These are phyloP conservation scores for Diplosoma virens DNA, from an alignment of 23 tunicate species.

Conservation along the genomic window DNA sequence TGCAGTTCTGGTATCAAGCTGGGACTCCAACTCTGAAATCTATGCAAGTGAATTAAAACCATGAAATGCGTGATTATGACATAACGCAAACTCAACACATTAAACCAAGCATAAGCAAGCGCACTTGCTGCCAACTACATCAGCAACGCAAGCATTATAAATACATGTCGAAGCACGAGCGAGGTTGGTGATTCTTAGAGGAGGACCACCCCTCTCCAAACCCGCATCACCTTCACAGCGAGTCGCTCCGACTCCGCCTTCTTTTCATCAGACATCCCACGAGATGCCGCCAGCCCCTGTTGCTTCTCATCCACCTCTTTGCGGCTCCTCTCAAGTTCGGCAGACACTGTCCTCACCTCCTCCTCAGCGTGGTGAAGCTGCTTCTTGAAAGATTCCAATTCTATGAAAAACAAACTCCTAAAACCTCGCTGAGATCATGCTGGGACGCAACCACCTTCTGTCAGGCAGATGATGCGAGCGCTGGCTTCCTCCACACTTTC, in stretches of 20 bases:
- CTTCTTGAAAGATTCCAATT: neutral
- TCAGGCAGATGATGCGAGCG: neutral
- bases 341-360: neutral
- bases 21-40: conserved; percentile 19
- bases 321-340: neutral
- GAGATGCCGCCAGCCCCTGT: conserved; percentile 20
- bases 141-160: too few relatives aligned
- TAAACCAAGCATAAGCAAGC: too few relatives aligned
- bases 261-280: conserved; percentile 17
- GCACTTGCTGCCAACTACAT: too few relatives aligned
- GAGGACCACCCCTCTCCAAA: too few relatives aligned
- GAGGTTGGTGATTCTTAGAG: too few relatives aligned
- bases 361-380: neutral
- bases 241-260: conserved; percentile 6
- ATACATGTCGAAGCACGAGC: too few relatives aligned
- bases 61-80: too few relatives aligned
- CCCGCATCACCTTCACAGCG: conserved; percentile 1
- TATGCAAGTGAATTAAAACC: neutral
- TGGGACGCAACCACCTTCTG: neutral
- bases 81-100: too few relatives aligned
- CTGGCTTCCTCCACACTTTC: neutral
- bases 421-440: too few relatives aligned
- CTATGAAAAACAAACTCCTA: conserved; percentile 1
- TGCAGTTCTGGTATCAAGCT: conserved; percentile 32
- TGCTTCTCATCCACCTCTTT: conserved; percentile 9